Percentiles rank a stretch among this genome's conserved stretches.
These are phyloP conservation scores for Leistus spinibarbis DNA, from an alignment of 2,888 invertebrate genomes.

Conservation along the genomic window DNA sequence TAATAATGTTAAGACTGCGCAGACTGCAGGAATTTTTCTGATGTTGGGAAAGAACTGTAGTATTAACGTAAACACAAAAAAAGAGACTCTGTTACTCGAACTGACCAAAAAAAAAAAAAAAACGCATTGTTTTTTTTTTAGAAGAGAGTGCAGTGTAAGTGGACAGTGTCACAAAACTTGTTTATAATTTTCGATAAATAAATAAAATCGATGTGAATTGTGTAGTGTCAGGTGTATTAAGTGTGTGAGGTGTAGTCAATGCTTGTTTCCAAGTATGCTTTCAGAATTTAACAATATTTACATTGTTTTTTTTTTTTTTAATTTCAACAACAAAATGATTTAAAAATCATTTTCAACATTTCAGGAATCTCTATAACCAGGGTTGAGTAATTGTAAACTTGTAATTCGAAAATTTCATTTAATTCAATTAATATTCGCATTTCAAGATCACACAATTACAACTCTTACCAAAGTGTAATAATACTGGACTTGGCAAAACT, in stretches of 20 bases:
- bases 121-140: neutral
- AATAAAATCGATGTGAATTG: constrained; percentile 31
- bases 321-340: no score
- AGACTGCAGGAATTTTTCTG: constrained; percentile 32
- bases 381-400: no score
- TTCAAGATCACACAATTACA: no score
- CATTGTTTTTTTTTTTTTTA: no score
- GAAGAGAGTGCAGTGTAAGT: constrained; percentile 30
- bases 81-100: neutral
- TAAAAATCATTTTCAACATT: no score
- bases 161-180: constrained; percentile 31
- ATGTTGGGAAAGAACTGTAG: constrained; percentile 38
- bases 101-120: neutral
- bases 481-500: no score
- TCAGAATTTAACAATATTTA: constrained; percentile 23
- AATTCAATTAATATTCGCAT: no score
- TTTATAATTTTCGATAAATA: constrained; percentile 1
- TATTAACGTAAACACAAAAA: neutral
- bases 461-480: no score
- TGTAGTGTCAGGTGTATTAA: constrained; percentile 39
- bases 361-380: no score
- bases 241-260: constrained; percentile 37
- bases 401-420: no score
- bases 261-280: constrained; percentile 14
- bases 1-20: no score